Evolutionary conservation across 2,797 vertebrate genomes (phyloP).

Genomic region (Fistularia tabacaria): DNA sequence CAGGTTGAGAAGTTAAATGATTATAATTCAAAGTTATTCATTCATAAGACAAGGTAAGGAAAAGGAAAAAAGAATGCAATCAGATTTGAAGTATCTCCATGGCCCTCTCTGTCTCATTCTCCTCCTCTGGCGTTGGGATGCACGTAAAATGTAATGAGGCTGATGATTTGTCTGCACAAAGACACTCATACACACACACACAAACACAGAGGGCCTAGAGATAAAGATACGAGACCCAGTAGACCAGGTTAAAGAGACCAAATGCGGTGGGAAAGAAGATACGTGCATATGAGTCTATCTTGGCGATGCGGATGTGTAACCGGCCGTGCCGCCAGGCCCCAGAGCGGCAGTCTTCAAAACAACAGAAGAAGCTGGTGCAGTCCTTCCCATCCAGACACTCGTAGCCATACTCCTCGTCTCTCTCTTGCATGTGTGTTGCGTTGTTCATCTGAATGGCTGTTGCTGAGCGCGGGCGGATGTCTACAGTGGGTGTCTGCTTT

Average conservation of each 20-base stretch:
- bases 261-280: slow-evolving; percentile 99
- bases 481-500: slow-evolving; percentile 93
- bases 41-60: slow-evolving; percentile 17
- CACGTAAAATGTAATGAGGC: slow-evolving; percentile 46
- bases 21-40: slow-evolving; percentile 28
- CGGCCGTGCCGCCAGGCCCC: slow-evolving; percentile 96
- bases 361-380: slow-evolving; percentile 99
- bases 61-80: slow-evolving; percentile 35
- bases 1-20: slow-evolving; percentile 34
- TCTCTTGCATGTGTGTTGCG: slow-evolving; percentile 95
- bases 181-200: not conserved
- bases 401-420: slow-evolving; percentile 96
- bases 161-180: slow-evolving; percentile 46
- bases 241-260: slow-evolving; percentile 96
- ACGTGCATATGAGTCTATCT: slow-evolving; percentile 98
- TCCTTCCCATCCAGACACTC: slow-evolving; percentile 99
- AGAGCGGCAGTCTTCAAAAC: slow-evolving; percentile 97
- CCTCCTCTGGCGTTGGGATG: too few species aligned
- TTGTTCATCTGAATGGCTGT: slow-evolving; percentile 99
- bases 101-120: slow-evolving; percentile 47
- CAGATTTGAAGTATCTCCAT: slow-evolving; percentile 46
- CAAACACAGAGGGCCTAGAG: slow-evolving; percentile 76
- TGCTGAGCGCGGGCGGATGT: slow-evolving; percentile 95
- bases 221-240: slow-evolving; percentile 98
- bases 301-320: slow-evolving; percentile 95